Percentiles rank a stretch among this genome's conserved stretches.
phyloP scores from a whole-genome alignment of 2,888 invertebrate genomes.

The Tipula lateralis region DNA sequence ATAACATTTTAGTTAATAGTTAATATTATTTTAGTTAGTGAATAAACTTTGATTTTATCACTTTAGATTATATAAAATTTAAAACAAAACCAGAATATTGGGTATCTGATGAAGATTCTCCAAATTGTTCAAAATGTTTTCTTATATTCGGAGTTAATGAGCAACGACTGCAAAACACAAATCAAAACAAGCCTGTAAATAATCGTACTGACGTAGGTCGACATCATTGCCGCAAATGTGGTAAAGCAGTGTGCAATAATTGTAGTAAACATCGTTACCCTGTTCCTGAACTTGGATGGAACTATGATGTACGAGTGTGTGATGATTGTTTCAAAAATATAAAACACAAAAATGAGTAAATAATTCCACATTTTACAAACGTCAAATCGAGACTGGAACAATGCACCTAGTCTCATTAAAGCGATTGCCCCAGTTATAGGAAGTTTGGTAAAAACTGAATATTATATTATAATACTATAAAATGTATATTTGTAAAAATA shows the following conservation, averaged over 20 bases:
- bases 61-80: constrained; percentile 63
- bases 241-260: constrained; percentile 62
- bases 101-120: constrained; percentile 69
- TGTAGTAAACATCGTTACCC: constrained; percentile 54
- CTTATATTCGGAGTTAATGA: constrained; percentile 54
- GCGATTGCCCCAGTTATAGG: too few relatives aligned
- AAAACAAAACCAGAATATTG: constrained; percentile 72
- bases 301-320: constrained; percentile 69
- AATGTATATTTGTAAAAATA: too few relatives aligned
- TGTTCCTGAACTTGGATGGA: constrained; percentile 71
- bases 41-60: not conserved
- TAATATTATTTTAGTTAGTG: too few relatives aligned
- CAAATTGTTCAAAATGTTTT: constrained; percentile 61
- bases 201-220: constrained; percentile 43
- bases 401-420: too few relatives aligned
- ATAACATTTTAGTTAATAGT: not conserved
- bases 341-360: not conserved
- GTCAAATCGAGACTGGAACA: too few relatives aligned
- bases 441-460: too few relatives aligned
- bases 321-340: constrained; percentile 53
- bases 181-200: constrained; percentile 26
- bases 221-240: constrained; percentile 70
- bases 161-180: constrained; percentile 44
- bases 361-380: too few relatives aligned
- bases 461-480: too few relatives aligned